Evolutionary conservation across 2,888 invertebrate genomes (phyloP).

Genomic region (Argyresthia albistria): DNA sequence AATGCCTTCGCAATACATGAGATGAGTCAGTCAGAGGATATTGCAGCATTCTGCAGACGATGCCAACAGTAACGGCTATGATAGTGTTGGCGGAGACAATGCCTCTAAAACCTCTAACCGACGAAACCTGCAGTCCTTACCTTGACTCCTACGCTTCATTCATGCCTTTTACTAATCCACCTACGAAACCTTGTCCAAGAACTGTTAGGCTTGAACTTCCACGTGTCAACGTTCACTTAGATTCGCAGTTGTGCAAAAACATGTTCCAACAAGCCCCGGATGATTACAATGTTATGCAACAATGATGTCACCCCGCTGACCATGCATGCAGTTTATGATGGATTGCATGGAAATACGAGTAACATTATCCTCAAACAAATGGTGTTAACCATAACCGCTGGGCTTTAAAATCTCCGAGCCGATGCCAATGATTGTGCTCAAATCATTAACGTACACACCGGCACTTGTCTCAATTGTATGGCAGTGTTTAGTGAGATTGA

Average conservation of each 20-base stretch:
- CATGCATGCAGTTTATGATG: too few species aligned
- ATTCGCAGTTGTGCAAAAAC: too few species aligned
- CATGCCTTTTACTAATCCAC: constrained; percentile 46
- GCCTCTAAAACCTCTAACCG: constrained; percentile 40
- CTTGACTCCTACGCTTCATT: constrained; percentile 65
- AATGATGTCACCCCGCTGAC: too few species aligned
- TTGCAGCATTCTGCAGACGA: constrained; percentile 14
- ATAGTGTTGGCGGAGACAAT: constrained; percentile 66
- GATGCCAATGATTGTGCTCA: too few species aligned
- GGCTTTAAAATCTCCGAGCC: too few species aligned
- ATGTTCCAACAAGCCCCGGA: too few species aligned
- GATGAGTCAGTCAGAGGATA: constrained; percentile 23
- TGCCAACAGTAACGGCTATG: constrained; percentile 13
- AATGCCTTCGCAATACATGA: constrained; percentile 14
- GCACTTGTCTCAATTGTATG: background rate
- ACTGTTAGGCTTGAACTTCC: constrained; percentile 13
- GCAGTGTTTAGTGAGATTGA: constrained; percentile 35
- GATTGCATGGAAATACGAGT: too few species aligned
- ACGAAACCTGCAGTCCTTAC: constrained; percentile 64
- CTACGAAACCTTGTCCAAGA: constrained; percentile 35
- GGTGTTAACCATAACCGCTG: too few species aligned
- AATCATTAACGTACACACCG: background rate
- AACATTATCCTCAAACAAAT: too few species aligned
- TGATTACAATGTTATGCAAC: too few species aligned
- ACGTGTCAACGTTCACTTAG: background rate